Conservation (phyloP, 2,888 invertebrate species). For the Microctonus aethiopoides region DNA sequence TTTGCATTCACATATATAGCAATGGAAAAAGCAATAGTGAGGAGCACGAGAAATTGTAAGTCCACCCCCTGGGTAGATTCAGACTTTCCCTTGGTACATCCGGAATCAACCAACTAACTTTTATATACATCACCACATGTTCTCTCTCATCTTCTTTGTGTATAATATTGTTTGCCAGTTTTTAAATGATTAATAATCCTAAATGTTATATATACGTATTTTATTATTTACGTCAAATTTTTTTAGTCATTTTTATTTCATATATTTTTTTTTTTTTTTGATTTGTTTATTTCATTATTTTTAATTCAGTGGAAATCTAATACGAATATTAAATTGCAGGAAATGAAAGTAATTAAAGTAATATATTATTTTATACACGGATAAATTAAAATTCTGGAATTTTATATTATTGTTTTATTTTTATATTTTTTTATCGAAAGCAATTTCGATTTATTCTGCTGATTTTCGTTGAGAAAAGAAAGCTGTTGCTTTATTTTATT, state of each 20-base stretch:
- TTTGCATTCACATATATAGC: conserved; percentile 16
- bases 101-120: not conserved
- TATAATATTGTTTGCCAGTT: not conserved
- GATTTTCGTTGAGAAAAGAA: not conserved
- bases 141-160: not conserved
- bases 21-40: conserved; percentile 18
- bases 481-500: not conserved
- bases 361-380: not conserved
- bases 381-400: not conserved
- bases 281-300: not conserved
- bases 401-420: not conserved
- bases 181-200: not conserved
- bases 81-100: not conserved
- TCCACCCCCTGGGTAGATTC: not conserved
- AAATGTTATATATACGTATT: too few relatives aligned
- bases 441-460: not conserved
- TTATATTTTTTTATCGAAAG: not conserved
- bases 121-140: not conserved
- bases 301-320: not conserved
- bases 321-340: not conserved
- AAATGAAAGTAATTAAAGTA: not conserved
- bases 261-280: too few relatives aligned
- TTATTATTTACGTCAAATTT: not conserved
- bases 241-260: not conserved
- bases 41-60: conserved; percentile 18